Evolutionary conservation across 2,888 invertebrate genomes (phyloP), one percentile per base, ranked within the genome.

Genomic region (Mythimna loreyi): DNA sequence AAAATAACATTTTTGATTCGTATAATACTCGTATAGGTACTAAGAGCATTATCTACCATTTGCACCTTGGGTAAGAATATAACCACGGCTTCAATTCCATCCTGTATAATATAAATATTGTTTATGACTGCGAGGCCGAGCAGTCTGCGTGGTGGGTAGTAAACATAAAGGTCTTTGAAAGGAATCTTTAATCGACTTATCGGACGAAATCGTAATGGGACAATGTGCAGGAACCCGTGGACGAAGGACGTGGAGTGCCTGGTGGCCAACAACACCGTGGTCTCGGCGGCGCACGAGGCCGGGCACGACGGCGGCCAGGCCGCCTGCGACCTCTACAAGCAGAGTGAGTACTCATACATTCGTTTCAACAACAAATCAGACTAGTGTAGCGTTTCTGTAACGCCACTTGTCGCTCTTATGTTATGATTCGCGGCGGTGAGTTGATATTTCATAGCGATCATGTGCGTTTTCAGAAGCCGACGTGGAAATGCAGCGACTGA

Each of bases 211-310:
- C 33, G n/a, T 72, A 72, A 78, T 43, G 36, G 9, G n/a, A 25
- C 7, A 11, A 23, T 43, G 28, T 64, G 49, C 53, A 95, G 95
- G 86, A 99, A 99, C 93, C 99, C 99, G 0, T 99, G 99, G 99
- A 99, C 99, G 1, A 98, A 98, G 72, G 99, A 99, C 88, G 97
- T 98, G 75, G 99, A 99, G 88, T 98, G 98, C 89, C 96, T 99
- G 78, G 97, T 99, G 80, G 98, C 98, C 0, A 98, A 98, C 91
- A 99, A 99, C 93, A 97, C 97, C 0, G 96, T 98, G 57, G 96
- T 98, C 71, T 55, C 82, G 1, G 91, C 90, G 1, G 50, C 75
- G 0, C 80, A 80, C 1, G 52, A 69, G 13, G 67, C 76, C 6
- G 50, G 78, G 4, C 74, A 72, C 5, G 87, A 86, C n/a, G 70